Base-by-base conservation (phyloP, 2,888 invertebrate genomes). In the Toxonevra muliebris region DNA sequence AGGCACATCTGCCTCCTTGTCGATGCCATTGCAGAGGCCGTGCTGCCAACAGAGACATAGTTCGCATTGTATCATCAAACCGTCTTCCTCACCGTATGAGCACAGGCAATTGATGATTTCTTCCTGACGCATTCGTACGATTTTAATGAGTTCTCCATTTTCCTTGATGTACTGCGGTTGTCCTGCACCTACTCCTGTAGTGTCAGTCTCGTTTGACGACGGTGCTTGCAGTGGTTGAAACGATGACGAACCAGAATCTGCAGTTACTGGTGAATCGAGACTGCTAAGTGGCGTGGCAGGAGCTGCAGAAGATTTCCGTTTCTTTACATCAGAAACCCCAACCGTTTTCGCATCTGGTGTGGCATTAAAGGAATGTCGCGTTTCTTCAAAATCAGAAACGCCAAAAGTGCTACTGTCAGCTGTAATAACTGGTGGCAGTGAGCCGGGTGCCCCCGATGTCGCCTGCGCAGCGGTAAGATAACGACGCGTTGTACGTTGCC, bases 21-120 rank as follows among this genome's bases (percentile, higher is more conserved):
- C 90, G 76, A 96, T 95, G 74, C 92, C 92, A 82, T 95, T 94
- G 81, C 97, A 97, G 69, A 90, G 89, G 1, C 96, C 97, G 83
- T 97, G 97, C 82, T 97, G 97, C 97, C 97, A 98, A 82, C 96
- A 96, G 68, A 96, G 87, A 79, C 97, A 97, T 66, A 96, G 89
- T 81, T 97, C 97, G 84, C 97, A 97, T 88, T 97, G 93, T 79
- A 98, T 95, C 97, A 98, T 98, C 8, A 98, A 88, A 0, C 97
- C 97, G 82, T 97, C 96, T 83, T 97, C 97, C 83, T 97, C 97
- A 71, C 91, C 91, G 80, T 82, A 87, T 40, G 93, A 93, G 86
- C 97, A 98, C 65, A 93, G 91, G 83, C 98, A 98, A 86, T 95
- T 95, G 73, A 96, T 95, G 68, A 95, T 93, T 86, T 95, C 95